Evolutionary conservation across 2,113 vertebrate species (phyloP), one percentile per base, ranked within the genome.

Genomic region (Symphodus melops): DNA sequence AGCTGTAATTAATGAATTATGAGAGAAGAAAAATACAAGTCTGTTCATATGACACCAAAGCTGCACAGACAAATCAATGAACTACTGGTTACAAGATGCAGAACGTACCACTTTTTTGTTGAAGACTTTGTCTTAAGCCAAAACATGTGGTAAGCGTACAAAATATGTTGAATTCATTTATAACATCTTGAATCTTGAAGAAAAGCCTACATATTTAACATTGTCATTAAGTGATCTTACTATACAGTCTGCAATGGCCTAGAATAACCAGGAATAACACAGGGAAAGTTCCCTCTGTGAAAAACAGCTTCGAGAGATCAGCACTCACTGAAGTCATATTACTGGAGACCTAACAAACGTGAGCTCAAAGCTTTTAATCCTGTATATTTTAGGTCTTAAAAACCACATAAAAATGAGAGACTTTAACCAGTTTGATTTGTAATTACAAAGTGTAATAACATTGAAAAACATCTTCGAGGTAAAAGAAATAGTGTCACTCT

Each of bases 1-100:
- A 44, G 52, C 33, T 37, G 49, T n/a, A 57, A 48, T 72, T 28
- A 56, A 56, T 48, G 19, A 53, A 75, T 70, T 60, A 59, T 54
- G 49, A 60, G 14, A 58, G 36, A 48, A 41, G 23, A 52, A 44
- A 69, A 53, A 41, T 51, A 55, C 46, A 54, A 10, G 23, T 57
- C 14, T 51, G 46, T 75, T 67, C 12, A 37, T 68, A 41, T 60
- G 14, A 48, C 21, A 51, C 55, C 62, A 49, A 56, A 28, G 5
- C 55, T 60, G 25, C 12, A 14, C 11, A 42, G 39, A 54, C 16
- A 58, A 55, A 49, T 58, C 44, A 46, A 21, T 37, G 19, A 53
- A 9, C 42, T 62, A 14, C 16, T 51, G 42, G 25, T 54, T 72
- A 74, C 53, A 63, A 59, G 36, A 48, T 21, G 39, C 39, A 25